Percentiles rank a stretch among this genome's conserved stretches.
Conservation (phyloP, 2,797 vertebrate species). For the Knipowitschia caucasica region DNA sequence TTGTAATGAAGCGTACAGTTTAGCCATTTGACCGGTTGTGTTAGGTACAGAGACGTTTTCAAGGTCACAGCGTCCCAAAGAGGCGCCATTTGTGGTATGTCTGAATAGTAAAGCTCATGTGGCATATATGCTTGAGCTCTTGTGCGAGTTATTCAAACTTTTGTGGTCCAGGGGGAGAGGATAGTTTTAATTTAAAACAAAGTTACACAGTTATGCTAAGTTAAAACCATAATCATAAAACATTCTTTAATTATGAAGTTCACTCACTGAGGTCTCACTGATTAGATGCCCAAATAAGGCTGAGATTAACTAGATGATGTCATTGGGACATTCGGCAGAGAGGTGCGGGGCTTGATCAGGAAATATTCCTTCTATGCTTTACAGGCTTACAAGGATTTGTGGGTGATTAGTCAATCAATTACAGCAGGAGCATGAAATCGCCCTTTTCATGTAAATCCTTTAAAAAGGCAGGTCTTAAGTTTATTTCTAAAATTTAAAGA, state of each 20-base stretch:
- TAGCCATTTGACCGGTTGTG: conserved; percentile 63
- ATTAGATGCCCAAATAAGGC: conserved; percentile 60
- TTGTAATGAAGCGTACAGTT: conserved; percentile 55
- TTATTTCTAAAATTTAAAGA: conserved; percentile 46
- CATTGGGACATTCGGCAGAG: conserved; percentile 22
- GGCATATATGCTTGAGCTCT: conserved; percentile 44
- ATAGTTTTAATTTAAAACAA: conserved; percentile 66
- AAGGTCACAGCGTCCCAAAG: conserved; percentile 48
- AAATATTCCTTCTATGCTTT: conserved; percentile 49
- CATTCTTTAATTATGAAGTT: conserved; percentile 65
- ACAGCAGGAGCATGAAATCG: conserved; percentile 55
- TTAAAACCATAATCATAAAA: conserved; percentile 62
- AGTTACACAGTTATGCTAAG: conserved; percentile 56
- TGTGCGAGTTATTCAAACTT: conserved; percentile 43
- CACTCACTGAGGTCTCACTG: conserved; percentile 48
- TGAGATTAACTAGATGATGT: conserved; percentile 59
- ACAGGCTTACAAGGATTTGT: conserved; percentile 58
- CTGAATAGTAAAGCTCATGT: conserved; percentile 28
- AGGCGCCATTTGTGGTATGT: conserved; percentile 40
- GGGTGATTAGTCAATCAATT: conserved; percentile 57
- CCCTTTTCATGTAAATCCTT: conserved; percentile 51
- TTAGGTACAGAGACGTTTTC: conserved; percentile 45
- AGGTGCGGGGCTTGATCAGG: conserved; percentile 34
- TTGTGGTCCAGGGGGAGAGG: conserved; percentile 40
- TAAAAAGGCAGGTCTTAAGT: conserved; percentile 38